These are phyloP conservation scores for Lathronympha strigana DNA, from an alignment of 2,888 invertebrate species.

Conservation along the genomic window DNA sequence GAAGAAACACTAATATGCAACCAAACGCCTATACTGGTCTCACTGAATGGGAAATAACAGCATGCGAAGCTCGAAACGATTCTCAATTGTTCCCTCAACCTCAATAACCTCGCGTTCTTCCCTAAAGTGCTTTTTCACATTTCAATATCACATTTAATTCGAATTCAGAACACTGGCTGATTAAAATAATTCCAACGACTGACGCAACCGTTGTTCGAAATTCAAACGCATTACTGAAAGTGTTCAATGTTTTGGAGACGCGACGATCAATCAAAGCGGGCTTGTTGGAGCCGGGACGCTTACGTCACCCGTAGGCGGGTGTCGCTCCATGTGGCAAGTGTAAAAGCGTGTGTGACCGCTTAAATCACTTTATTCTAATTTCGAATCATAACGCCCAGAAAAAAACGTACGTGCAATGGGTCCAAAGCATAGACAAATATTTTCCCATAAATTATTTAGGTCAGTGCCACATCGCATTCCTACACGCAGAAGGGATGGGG, in stretches of 20 bases:
- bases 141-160: conserved; percentile 39
- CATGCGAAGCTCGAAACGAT: conserved; percentile 35
- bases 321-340: conserved; percentile 41
- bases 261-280: conserved; percentile 41
- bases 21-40: background rate
- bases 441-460: conserved; percentile 76
- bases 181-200: conserved; percentile 40
- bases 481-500: conserved; percentile 71
- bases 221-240: conserved; percentile 41
- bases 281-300: conserved; percentile 39
- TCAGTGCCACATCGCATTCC: conserved; percentile 70
- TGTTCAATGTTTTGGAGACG: conserved; percentile 43
- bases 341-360: conserved; percentile 39
- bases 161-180: conserved; percentile 41
- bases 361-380: conserved; percentile 43
- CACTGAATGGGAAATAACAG: background rate
- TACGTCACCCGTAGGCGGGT: conserved; percentile 42
- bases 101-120: conserved; percentile 38
- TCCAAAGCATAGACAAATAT: conserved; percentile 55
- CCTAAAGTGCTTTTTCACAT: conserved; percentile 43
- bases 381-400: conserved; percentile 45
- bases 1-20: background rate
- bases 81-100: conserved; percentile 41
- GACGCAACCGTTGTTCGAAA: conserved; percentile 41
- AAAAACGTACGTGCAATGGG: conserved; percentile 42